Conservation (phyloP, 2,113 vertebrate genomes). For the Monopterus albus region DNA sequence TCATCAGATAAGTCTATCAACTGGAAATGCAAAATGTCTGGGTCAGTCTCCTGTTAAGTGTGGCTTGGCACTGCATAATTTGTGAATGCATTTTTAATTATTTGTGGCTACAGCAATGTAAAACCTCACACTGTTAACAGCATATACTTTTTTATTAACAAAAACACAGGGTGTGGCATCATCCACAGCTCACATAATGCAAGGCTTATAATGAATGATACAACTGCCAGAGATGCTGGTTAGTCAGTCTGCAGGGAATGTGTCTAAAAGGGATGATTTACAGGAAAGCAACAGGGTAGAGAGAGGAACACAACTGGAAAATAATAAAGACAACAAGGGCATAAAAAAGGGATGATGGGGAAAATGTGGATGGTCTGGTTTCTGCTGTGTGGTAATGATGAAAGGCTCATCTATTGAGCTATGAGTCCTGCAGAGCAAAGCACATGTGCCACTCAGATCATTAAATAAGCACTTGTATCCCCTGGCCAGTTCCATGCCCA, state of each 20-base stretch:
- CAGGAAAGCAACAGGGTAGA: background rate
- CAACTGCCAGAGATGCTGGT: conserved; percentile 7
- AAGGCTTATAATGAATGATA: background rate
- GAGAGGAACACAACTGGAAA: background rate
- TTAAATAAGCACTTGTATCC: background rate
- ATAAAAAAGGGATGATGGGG: conserved; percentile 4
- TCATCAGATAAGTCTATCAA: too few species aligned
- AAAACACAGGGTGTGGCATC: background rate
- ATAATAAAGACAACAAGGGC: conserved; percentile 17
- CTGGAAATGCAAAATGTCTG: too few species aligned
- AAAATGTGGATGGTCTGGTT: background rate
- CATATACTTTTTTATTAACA: background rate
- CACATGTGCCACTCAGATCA: conserved; percentile 25
- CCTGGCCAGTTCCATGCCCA: background rate
- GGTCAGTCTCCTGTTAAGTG: too few species aligned
- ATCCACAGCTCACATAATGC: background rate
- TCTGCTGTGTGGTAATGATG: conserved; percentile 31
- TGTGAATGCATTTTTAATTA: background rate
- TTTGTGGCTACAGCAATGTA: background rate
- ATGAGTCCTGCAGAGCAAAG: conserved; percentile 22
- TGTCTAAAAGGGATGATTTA: conserved; percentile 7
- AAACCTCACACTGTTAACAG: background rate
- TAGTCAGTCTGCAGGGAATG: conserved; percentile 5
- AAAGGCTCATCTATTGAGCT: conserved; percentile 33
- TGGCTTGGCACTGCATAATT: too few species aligned